Base-by-base conservation (phyloP, 2,888 invertebrate genomes). In the Drosophila antonietae region DNA sequence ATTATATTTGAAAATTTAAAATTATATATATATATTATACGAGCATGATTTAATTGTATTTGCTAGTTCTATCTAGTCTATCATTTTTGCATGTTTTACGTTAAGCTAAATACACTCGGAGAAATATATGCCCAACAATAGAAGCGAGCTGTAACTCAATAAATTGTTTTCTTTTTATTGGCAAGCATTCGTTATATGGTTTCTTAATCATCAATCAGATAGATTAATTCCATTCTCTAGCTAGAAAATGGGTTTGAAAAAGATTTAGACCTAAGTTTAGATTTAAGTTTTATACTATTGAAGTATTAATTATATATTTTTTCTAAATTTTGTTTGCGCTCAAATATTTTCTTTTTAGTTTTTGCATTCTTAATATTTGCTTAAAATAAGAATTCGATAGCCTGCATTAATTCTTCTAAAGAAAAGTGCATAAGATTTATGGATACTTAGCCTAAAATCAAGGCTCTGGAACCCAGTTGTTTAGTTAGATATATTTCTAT, bases 71-170 rank as follows among this genome's bases (percentile, higher is more conserved):
- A 63, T 33, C n/a, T n/a, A n/a, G 55, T 52, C 35, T 57, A 53
- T 75, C 0, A 15, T 41, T 66, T 62, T 41, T 75, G 77, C 79
- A 77, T 77, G 77, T 63, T 69, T 74, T 62, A 57, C 4, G 51
- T 62, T 59, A n/a, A 15, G 44, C 8, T 51, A 59, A 49, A 58
- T 47, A 52, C 53, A 49, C 49, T 39, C 39, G 15, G 59, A 49
- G 59, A 59, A 57, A 57, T 35, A 23, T 35, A 51, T 35, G 28
- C 47, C n/a, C 31, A 10, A n/a, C 8, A 28, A 23, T 3, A 4
- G 31, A 4, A 49, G 31, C 12, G 12, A 47, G 15, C 15, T 46
- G 46, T 28, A 47, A 15, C 5, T 18, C 18, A 3, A 10, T 43
- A 28, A 28, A 28, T 28, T 6, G 28, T 28, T 3, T 28, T 28